Evolutionary conservation across 2,888 invertebrate genomes (phyloP).

Genomic region (Mongoloraphidia duomilia): DNA sequence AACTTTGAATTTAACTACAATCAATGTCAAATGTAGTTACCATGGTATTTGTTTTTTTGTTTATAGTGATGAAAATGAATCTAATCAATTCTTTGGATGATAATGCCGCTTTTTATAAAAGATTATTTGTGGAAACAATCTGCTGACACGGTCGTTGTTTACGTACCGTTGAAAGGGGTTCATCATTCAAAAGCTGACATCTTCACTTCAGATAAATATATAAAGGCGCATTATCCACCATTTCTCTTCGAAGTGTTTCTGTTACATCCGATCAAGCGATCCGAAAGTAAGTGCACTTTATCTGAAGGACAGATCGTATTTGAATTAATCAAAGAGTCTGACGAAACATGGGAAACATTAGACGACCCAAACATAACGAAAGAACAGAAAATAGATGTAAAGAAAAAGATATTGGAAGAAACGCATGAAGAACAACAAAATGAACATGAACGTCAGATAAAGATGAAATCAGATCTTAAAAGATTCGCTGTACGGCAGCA

Average conservation of each 20-base stretch:
- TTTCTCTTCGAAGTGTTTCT: slow-evolving; percentile 64
- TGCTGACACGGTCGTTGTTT: slow-evolving; percentile 40
- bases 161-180: slow-evolving; percentile 48
- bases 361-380: slow-evolving; percentile 42
- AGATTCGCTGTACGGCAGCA: slow-evolving; percentile 44
- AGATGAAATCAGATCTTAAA: slow-evolving; percentile 39
- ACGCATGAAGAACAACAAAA: slow-evolving; percentile 40
- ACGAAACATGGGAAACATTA: slow-evolving; percentile 39
- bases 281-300: slow-evolving; percentile 47
- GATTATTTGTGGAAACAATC: slow-evolving; percentile 67
- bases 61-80: too few relatives aligned
- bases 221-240: slow-evolving; percentile 58
- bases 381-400: slow-evolving; percentile 37
- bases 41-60: too few relatives aligned
- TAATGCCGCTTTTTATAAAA: slow-evolving; percentile 60
- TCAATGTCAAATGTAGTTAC: too few relatives aligned
- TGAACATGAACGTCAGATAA: slow-evolving; percentile 34
- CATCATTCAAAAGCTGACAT: slow-evolving; percentile 51
- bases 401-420: slow-evolving; percentile 40
- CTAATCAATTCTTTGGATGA: too few relatives aligned
- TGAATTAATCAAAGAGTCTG: slow-evolving; percentile 46
- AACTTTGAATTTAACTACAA: too few relatives aligned
- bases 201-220: slow-evolving; percentile 50
- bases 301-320: slow-evolving; percentile 46
- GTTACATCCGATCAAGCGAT: slow-evolving; percentile 42